Conservation (phyloP, 2,888 invertebrate genomes). For the Dasypolia templi region DNA sequence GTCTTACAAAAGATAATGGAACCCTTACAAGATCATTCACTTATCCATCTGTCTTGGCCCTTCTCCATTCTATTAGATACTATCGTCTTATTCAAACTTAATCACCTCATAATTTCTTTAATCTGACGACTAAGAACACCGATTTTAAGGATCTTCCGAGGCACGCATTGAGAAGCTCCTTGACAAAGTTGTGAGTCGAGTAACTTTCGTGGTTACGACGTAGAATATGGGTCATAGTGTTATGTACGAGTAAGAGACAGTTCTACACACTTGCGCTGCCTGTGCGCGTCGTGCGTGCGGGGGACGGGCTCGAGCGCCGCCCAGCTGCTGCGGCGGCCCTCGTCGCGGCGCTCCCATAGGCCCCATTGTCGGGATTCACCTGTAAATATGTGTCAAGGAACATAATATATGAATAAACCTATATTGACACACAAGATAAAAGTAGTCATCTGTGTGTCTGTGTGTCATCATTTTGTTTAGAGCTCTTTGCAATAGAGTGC, state of each 20-base stretch:
- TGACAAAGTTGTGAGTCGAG: no score
- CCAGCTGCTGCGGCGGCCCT: slow-evolving; percentile 95
- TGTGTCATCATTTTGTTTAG: no score
- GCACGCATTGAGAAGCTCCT: no score
- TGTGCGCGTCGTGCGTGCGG: slow-evolving; percentile 76
- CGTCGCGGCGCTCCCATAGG: slow-evolving; percentile 89
- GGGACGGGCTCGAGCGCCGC: slow-evolving; percentile 93
- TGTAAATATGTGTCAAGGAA: slow-evolving; percentile 46
- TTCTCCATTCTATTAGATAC: slow-evolving; percentile 17
- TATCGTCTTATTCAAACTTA: slow-evolving; percentile 53
- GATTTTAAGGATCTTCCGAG: no score
- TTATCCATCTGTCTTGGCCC: slow-evolving; percentile 35
- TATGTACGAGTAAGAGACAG: not conserved
- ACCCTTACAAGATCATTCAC: slow-evolving; percentile 49
- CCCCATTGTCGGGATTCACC: slow-evolving; percentile 88
- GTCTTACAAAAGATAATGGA: slow-evolving; percentile 36
- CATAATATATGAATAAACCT: not conserved
- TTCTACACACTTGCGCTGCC: slow-evolving; percentile 77
- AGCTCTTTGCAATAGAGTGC: no score
- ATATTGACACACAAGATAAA: no score
- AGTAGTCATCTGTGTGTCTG: no score
- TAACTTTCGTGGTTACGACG: no score
- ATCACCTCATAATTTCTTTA: no score
- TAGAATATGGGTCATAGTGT: no score
- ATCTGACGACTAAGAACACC: no score